A percentile compares a stretch with the other conserved stretches of the same genome.
Conservation (phyloP, 2,113 vertebrate species). For the Anguilla japonica region DNA sequence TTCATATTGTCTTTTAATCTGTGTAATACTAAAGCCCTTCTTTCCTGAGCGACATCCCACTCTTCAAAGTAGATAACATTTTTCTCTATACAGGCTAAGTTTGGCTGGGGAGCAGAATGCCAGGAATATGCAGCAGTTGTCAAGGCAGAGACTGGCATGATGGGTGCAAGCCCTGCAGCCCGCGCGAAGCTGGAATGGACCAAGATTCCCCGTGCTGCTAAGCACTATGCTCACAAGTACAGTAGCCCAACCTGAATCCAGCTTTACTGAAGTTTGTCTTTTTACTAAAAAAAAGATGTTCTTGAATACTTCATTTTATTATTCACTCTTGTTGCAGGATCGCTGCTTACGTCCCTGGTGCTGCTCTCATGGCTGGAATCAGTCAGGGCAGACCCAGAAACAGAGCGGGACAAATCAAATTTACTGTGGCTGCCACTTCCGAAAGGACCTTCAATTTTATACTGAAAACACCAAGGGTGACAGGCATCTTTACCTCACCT, state of each 20-base stretch:
- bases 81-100: conserved; percentile 46
- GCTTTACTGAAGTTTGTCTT: neutral
- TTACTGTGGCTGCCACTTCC: conserved; percentile 62
- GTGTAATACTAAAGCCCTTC: neutral
- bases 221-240: conserved; percentile 60
- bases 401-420: conserved; percentile 54
- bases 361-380: conserved; percentile 52
- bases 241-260: conserved; percentile 28
- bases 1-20: neutral
- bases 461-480: conserved; percentile 67
- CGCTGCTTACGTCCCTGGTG: conserved; percentile 49
- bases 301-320: neutral
- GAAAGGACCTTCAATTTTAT: conserved; percentile 63
- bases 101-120: conserved; percentile 71
- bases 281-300: neutral
- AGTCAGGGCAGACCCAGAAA: conserved; percentile 58
- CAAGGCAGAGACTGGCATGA: conserved; percentile 68
- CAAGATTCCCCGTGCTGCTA: conserved; percentile 54
- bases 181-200: conserved; percentile 67
- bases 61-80: neutral
- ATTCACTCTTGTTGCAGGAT: conserved; percentile 56
- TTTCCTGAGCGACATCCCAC: neutral
- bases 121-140: conserved; percentile 58
- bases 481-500: neutral
- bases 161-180: conserved; percentile 63